These are phyloP conservation scores for Pemphigus obesinymphae DNA, from an alignment of 1,140 invertebrate genomes.

Conservation along the genomic window DNA sequence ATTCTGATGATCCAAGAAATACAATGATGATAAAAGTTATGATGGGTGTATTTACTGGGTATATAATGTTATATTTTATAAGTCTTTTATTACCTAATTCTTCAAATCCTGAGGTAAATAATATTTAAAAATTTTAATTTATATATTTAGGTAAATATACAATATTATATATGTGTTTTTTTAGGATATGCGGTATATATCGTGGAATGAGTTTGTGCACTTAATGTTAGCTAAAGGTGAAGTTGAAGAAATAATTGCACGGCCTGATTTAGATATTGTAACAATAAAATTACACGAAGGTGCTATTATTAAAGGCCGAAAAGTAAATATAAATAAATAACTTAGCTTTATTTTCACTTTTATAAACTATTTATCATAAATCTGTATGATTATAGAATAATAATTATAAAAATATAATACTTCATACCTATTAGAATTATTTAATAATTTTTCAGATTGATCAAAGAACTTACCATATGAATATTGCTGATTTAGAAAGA, in stretches of 20 bases:
- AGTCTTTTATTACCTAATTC: constrained; percentile 3
- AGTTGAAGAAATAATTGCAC: constrained; percentile 79
- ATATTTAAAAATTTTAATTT: too few species aligned
- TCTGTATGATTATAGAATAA: too few species aligned
- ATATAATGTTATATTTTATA: constrained; percentile 2
- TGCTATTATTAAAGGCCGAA: constrained; percentile 80
- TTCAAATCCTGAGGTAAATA: constrained; percentile 35
- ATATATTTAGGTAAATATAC: too few species aligned
- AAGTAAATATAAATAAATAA: constrained; percentile 52
- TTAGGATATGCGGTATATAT: constrained; percentile 62
- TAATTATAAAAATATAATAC: too few species aligned
- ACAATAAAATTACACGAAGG: constrained; percentile 76
- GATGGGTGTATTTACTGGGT: constrained; percentile 1
- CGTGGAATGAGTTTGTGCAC: constrained; percentile 93
- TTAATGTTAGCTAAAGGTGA: constrained; percentile 89
- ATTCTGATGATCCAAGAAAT: constrained; percentile 11
- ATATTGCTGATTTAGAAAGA: constrained; percentile 71
- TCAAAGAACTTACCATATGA: constrained; percentile 71
- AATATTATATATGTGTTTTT: constrained; percentile 38
- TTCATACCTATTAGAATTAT: too few species aligned
- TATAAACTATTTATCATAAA: too few species aligned
- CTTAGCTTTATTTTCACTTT: neutral
- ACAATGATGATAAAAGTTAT: constrained; percentile 29
- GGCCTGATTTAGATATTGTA: constrained; percentile 76
- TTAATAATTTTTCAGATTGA: constrained; percentile 54